Evolutionary conservation across 2,888 invertebrate genomes (phyloP).

Genomic region (Parnassius glacialis): DNA sequence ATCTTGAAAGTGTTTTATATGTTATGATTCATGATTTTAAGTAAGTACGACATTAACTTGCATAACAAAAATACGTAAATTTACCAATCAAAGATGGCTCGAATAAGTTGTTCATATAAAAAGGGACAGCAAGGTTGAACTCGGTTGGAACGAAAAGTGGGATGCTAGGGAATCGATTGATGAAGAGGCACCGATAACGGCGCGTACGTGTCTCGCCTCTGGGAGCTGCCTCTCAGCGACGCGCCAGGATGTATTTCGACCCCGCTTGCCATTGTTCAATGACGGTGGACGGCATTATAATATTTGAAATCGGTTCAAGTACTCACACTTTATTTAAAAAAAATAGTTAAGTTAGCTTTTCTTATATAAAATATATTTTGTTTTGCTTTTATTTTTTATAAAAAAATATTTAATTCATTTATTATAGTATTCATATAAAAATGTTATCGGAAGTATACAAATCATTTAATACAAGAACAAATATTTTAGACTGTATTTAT

Average conservation of each 20-base stretch:
- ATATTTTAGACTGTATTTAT: no score
- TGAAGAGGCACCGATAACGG: constrained; percentile 65
- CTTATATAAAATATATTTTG: background rate
- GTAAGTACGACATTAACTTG: background rate
- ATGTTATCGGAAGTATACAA: no score
- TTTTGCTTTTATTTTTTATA: no score
- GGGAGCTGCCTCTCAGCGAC: constrained; percentile 46
- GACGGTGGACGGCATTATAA: constrained; percentile 20
- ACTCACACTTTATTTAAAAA: constrained; percentile 13
- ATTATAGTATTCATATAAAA: no score
- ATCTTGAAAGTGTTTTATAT: no score
- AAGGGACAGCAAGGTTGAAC: constrained; percentile 18
- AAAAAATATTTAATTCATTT: no score
- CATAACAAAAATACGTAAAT: background rate
- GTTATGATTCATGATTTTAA: background rate
- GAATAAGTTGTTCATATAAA: background rate
- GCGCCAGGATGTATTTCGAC: constrained; percentile 36
- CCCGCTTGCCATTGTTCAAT: constrained; percentile 38
- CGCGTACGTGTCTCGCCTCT: constrained; percentile 67
- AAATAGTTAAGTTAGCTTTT: constrained; percentile 28
- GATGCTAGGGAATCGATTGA: constrained; percentile 66
- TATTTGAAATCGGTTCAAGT: constrained; percentile 17
- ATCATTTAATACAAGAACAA: no score
- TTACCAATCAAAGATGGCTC: background rate
- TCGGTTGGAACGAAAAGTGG: constrained; percentile 33